Base-by-base conservation (phyloP, 2,888 invertebrate genomes). In the Scaeva pyrastri region DNA sequence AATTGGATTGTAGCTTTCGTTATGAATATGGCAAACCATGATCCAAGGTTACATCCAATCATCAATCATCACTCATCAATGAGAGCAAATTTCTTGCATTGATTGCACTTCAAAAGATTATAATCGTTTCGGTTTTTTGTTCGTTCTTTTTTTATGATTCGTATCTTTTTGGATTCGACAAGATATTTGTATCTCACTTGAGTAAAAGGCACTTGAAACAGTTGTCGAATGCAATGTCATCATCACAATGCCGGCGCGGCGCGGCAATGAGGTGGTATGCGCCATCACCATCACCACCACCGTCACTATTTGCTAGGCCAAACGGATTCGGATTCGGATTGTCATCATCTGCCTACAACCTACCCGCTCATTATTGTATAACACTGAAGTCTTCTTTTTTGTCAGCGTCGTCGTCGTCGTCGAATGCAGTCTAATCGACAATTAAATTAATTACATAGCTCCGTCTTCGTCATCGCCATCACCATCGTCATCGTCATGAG, bases 391-490 rank as follows among this genome's bases (percentile, higher is more conserved):
- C n/a, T 39, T 31, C 16, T 56, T n/a, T 8, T 21, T 58, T 19
- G 16, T 16, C 48, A 16, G n/a, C 31, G 10, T 7, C 31, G 19
- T 23, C 26, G 26, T 3, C 64, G 39, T 11, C 2, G 31, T 66
- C 41, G 48, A 62, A 70, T 78, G 78, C 73, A 78, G 64, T 68
- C 50, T 79, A 83, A 74, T 79, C 55, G 48, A 50, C 83, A 64
- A 79, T 83, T 79, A 79, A 83, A 70, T 74, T 83, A 70, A 83
- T 78, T 78, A 74, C 62, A 74, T 62, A 68, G 56, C 62, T 56
- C 62, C 64, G 52, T 77, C 21, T 72, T 7, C 64, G 66, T 31
- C n/a, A n/a, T n/a, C n/a, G n/a, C n/a, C n/a, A n/a, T n/a, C n/a
- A n/a, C n/a, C n/a, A n/a, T n/a, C n/a, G n/a, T n/a, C n/a, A n/a